phyloP scores from a whole-genome alignment of 1,140 invertebrate species.

The Leptinotarsa undecemlineata region DNA sequence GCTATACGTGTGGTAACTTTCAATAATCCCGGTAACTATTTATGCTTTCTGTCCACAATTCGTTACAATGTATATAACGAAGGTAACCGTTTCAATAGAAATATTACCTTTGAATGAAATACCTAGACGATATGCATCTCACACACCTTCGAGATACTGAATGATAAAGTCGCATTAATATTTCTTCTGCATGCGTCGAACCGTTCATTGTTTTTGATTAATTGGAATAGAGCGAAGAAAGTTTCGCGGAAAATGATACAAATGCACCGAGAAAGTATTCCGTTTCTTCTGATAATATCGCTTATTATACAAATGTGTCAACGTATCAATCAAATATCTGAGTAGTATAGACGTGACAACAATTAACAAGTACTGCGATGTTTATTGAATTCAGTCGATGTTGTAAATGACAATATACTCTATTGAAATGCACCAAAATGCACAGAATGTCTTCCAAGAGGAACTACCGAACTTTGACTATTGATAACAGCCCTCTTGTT shows the following conservation, averaged over 20 bases:
- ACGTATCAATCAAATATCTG: neutral
- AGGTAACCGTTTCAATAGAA: neutral
- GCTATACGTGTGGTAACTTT: neutral
- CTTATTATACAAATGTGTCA: conserved; percentile 1
- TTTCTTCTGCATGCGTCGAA: neutral
- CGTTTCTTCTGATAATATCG: neutral
- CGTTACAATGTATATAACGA: neutral
- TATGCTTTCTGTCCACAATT: neutral
- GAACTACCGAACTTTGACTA: too few species aligned
- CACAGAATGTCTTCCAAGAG: too few species aligned
- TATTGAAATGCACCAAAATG: too few species aligned
- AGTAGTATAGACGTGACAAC: too few species aligned
- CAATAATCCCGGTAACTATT: neutral
- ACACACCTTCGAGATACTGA: neutral
- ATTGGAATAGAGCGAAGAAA: neutral
- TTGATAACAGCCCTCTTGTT: too few species aligned
- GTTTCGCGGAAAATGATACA: neutral
- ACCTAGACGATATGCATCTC: neutral
- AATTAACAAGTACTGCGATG: too few species aligned
- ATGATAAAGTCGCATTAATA: neutral
- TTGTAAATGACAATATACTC: too few species aligned
- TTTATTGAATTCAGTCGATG: too few species aligned
- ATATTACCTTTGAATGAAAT: neutral
- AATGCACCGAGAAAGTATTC: neutral
- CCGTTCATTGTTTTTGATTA: neutral